Base-by-base conservation (phyloP, 2,113 vertebrate species). In the Sapayoa aenigma region DNA sequence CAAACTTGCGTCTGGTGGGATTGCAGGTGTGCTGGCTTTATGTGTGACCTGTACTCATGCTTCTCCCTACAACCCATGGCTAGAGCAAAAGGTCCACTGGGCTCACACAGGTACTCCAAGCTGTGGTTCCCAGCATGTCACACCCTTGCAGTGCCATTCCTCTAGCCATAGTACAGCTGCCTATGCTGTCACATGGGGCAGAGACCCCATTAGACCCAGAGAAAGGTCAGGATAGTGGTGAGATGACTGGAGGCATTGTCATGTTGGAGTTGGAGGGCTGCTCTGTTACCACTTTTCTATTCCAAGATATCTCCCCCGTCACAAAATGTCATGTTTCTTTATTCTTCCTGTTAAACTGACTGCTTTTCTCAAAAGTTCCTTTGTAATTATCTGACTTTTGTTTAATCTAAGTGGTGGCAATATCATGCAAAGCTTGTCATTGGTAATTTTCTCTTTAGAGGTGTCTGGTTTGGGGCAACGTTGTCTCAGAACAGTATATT, bases 21-120 rank as follows among this genome's bases (percentile, higher is more conserved):
- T 6, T 63, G 24, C 22, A 42, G 3, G 5, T 37, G 17, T n/a
- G 9, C 53, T 58, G 41, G 25, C 14, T 92, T 42, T 59, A 16
- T 46, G 16, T 37, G 35, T 37, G 21, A 33, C 66, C 16, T 42
- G 12, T 25, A 9, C 15, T 11, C 1, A 0, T 56, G 21, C 49
- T 52, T 30, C 12, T 63, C 20, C 33, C 47, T 50, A 4, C 13
- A 41, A 2, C 6, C 9, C 46, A 11, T 0, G 2, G 25, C 14
- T n/a, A 19, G 3, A 27, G 21, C 4, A 4, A 35, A 58, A 76
- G 7, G 2, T 11, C 10, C 24, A 1, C 1, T n/a, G 6, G 14
- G 9, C 27, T 85, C 24, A 21, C 14, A 25, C 5, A 16, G 17
- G 22, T 24, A 19, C 9, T 49, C 25, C 0, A 3, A 65, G 19